phyloP scores from a whole-genome alignment of 2,113 vertebrate genomes.

The Ptilorrhoa leucosticta region DNA sequence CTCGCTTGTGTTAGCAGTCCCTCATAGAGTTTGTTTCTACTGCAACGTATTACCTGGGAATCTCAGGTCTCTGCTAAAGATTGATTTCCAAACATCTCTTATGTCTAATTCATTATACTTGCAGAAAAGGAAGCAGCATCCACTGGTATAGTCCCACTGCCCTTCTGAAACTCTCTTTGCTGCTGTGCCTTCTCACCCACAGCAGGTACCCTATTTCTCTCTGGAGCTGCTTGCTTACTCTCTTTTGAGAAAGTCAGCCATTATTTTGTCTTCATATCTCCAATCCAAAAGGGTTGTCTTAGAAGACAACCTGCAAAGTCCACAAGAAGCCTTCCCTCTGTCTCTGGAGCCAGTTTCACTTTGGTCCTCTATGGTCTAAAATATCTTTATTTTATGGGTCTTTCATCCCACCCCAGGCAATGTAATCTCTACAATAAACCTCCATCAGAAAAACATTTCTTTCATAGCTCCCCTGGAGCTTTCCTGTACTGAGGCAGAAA shows the following conservation, averaged over 20 bases:
- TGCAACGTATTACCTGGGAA: neutral
- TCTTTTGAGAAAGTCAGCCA: neutral
- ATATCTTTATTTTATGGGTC: neutral
- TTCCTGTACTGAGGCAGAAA: neutral
- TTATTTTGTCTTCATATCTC: neutral
- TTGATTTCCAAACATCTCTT: neutral
- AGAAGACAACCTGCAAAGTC: neutral
- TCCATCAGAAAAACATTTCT: neutral
- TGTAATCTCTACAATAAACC: neutral
- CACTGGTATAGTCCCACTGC: neutral
- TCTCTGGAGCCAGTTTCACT: neutral
- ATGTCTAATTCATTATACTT: neutral
- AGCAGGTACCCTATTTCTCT: neutral
- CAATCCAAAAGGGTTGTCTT: neutral
- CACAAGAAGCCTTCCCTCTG: neutral
- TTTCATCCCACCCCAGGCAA: neutral
- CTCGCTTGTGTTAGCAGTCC: rapidly evolving
- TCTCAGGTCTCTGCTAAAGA: neutral
- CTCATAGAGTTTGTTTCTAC: neutral
- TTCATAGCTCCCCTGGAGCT: neutral
- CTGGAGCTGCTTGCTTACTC: neutral
- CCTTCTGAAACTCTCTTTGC: neutral
- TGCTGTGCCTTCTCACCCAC: neutral
- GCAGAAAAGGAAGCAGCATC: neutral
- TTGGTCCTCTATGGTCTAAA: neutral